A percentile compares a stretch with the other conserved stretches of the same genome.
phyloP scores from a whole-genome alignment of 2,113 vertebrate genomes.

The Ictalurus punctatus region DNA sequence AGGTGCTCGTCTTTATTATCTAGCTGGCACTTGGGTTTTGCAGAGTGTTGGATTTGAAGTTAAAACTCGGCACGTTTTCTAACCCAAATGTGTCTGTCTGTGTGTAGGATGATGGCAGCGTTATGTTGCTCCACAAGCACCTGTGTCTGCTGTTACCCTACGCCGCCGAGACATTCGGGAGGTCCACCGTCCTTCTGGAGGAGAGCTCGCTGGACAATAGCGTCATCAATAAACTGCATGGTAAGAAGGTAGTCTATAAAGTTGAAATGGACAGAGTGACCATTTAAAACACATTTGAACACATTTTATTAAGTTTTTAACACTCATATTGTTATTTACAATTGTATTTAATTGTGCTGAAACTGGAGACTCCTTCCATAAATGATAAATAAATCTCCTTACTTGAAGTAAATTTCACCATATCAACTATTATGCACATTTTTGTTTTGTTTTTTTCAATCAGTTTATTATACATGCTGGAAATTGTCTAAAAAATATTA shows the following conservation, averaged over 20 bases:
- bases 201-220: conserved; percentile 73
- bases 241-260: conserved; percentile 59
- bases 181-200: conserved; percentile 72
- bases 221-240: conserved; percentile 75
- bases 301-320: too few relatives aligned
- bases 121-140: conserved; percentile 74
- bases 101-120: conserved; percentile 72
- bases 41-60: background rate
- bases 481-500: background rate
- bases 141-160: conserved; percentile 75
- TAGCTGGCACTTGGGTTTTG: background rate
- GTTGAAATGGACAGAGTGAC: too few relatives aligned
- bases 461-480: background rate
- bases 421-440: background rate
- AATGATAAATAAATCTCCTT: too few relatives aligned
- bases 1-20: conserved; percentile 14
- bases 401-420: background rate
- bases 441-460: too few relatives aligned
- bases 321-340: background rate
- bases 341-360: background rate
- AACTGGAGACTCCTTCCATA: background rate
- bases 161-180: conserved; percentile 74
- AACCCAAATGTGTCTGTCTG: background rate
- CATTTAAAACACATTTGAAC: background rate
- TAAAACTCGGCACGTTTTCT: background rate